These are phyloP conservation scores for Nycticorax nycticorax DNA, from an alignment of 2,113 vertebrate species.

Conservation along the genomic window DNA sequence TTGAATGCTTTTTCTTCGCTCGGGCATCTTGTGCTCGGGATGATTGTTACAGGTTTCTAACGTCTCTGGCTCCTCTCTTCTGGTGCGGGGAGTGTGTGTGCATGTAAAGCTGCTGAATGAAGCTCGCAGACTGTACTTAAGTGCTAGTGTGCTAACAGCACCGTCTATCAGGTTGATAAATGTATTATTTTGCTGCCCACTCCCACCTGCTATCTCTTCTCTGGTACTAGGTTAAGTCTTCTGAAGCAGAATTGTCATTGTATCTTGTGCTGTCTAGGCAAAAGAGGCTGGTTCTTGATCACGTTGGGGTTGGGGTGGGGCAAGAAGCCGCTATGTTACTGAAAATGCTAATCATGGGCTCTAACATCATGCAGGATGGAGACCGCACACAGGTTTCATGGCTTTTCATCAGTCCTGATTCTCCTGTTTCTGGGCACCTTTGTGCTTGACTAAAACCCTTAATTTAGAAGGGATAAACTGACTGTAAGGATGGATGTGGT, in stretches of 20 bases:
- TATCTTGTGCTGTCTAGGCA: neutral
- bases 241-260: neutral
- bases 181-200: neutral
- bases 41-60: neutral
- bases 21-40: neutral
- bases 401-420: neutral
- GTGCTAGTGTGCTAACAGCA: neutral
- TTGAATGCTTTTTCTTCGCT: neutral
- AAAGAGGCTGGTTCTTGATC: neutral
- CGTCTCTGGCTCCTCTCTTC: neutral
- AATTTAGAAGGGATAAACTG: neutral
- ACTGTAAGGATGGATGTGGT: neutral
- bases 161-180: neutral
- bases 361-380: neutral
- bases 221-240: neutral
- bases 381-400: accelerated
- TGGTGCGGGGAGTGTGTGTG: neutral
- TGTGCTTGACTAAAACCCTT: neutral
- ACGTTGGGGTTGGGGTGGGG: neutral
- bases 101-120: neutral
- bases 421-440: neutral
- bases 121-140: neutral
- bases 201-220: neutral
- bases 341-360: neutral
- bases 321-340: accelerated